These are phyloP conservation scores for Erithacus rubecula DNA, from an alignment of 2,797 vertebrate species.

Conservation along the genomic window DNA sequence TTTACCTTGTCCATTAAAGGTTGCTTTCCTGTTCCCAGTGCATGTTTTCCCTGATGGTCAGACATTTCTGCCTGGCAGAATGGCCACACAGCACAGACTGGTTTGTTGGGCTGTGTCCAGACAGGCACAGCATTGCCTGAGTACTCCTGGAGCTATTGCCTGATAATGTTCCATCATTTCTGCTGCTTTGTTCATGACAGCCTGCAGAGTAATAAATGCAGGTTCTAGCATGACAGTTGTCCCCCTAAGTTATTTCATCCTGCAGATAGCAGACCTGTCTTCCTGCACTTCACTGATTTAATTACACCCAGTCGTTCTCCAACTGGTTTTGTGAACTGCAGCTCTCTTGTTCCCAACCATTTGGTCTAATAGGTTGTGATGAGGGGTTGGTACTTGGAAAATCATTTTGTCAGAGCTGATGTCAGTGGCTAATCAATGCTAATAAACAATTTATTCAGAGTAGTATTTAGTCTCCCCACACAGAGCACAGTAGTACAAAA, in stretches of 20 bases:
- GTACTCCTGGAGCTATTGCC: background rate
- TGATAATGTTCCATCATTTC: background rate
- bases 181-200: background rate
- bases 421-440: background rate
- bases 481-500: background rate
- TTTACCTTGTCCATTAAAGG: background rate
- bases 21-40: background rate
- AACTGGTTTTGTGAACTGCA: background rate
- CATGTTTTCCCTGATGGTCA: background rate
- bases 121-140: background rate
- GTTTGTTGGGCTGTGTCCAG: background rate
- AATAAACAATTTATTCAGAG: background rate
- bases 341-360: background rate
- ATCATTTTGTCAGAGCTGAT: background rate
- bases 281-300: background rate
- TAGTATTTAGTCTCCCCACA: background rate
- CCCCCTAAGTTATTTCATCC: background rate
- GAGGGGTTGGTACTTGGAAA: constrained; percentile 8
- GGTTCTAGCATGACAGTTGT: background rate
- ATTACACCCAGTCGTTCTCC: background rate
- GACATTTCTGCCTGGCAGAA: background rate
- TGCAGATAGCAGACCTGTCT: background rate
- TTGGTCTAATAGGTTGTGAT: background rate
- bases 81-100: background rate
- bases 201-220: background rate